phyloP scores from a whole-genome alignment of 2,797 vertebrate genomes.

The Australoheros facetus region DNA sequence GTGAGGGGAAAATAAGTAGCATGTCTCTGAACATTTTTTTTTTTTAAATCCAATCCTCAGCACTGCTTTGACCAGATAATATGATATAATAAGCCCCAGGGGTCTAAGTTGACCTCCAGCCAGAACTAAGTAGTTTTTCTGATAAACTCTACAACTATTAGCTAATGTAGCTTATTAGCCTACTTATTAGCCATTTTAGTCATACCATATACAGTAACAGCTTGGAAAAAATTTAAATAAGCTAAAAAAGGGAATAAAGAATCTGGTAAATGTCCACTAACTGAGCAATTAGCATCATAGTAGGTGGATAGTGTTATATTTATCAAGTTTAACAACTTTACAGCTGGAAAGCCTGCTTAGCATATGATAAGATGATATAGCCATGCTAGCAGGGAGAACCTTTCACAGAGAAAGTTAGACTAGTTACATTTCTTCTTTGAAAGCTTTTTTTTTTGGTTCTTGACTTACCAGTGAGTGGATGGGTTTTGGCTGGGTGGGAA shows the following conservation, averaged over 20 bases:
- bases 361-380: neutral
- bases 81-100: neutral
- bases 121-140: neutral
- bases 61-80: neutral
- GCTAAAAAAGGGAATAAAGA: neutral
- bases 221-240: neutral
- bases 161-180: too few species aligned
- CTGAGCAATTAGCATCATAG: neutral
- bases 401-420: neutral
- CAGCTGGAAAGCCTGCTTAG: neutral
- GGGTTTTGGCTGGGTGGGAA: slow-evolving; percentile 62
- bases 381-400: neutral
- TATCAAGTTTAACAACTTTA: neutral
- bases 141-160: too few species aligned
- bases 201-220: neutral
- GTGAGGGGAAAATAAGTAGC: neutral
- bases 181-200: too few species aligned
- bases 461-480: slow-evolving; percentile 63
- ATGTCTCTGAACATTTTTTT: neutral
- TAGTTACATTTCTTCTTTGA: neutral
- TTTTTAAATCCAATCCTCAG: neutral
- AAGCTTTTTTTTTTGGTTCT: neutral
- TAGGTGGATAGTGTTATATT: neutral
- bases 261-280: neutral
- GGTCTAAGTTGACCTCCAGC: neutral